Percentiles rank a stretch among this genome's conserved stretches.
These are phyloP conservation scores for Sinella curviseta DNA, from an alignment of 1,140 invertebrate species.

Conservation along the genomic window DNA sequence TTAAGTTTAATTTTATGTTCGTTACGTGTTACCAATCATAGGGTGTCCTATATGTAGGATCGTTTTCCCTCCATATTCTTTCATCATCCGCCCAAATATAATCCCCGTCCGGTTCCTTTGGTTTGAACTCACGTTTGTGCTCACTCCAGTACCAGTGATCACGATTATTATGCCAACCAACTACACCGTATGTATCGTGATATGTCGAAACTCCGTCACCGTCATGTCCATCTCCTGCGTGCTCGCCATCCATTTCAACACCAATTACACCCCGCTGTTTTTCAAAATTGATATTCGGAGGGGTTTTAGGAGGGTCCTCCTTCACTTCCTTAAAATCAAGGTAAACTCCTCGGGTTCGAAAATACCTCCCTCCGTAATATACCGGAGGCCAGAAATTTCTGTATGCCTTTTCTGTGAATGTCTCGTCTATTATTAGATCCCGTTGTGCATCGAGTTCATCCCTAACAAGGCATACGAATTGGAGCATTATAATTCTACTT, in stretches of 20 bases:
- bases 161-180: background rate
- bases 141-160: slow-evolving; percentile 30
- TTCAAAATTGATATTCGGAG: slow-evolving; percentile 30
- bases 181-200: background rate
- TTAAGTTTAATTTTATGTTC: too few species aligned
- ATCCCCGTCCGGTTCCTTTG: slow-evolving; percentile 19
- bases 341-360: slow-evolving; percentile 28
- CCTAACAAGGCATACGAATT: background rate
- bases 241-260: background rate
- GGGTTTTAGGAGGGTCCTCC: slow-evolving; percentile 28
- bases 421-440: slow-evolving; percentile 7
- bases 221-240: background rate
- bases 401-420: slow-evolving; percentile 24
- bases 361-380: background rate
- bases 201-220: background rate
- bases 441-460: slow-evolving; percentile 10
- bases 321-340: background rate
- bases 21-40: background rate
- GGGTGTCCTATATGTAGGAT: background rate
- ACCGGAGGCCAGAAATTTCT: slow-evolving; percentile 32
- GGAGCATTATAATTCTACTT: background rate
- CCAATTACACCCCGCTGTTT: background rate
- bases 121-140: slow-evolving; percentile 5
- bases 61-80: background rate
- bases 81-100: background rate